Evolutionary conservation across 2,888 invertebrate species (phyloP).

Genomic region (Celastrina argiolus): DNA sequence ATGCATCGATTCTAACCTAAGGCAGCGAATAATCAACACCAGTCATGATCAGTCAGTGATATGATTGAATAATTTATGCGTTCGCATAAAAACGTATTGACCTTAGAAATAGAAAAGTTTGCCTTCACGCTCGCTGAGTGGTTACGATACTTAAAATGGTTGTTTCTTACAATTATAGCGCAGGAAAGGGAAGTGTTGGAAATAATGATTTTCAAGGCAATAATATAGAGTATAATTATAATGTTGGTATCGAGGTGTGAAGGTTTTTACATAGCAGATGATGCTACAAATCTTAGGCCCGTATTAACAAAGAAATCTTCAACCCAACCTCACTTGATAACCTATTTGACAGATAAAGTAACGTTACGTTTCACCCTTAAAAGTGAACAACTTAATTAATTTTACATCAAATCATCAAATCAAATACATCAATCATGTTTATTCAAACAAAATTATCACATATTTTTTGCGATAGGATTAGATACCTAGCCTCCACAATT

Average conservation of each 20-base stretch:
- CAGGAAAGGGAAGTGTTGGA: slow-evolving; percentile 67
- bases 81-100: slow-evolving; percentile 32
- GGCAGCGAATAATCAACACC: background rate
- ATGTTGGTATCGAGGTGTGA: slow-evolving; percentile 2
- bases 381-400: too few relatives aligned
- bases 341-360: too few relatives aligned
- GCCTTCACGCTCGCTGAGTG: slow-evolving; percentile 52
- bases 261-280: background rate
- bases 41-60: too few relatives aligned
- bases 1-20: too few relatives aligned
- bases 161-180: slow-evolving; percentile 50
- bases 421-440: too few relatives aligned
- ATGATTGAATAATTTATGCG: slow-evolving; percentile 28
- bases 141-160: slow-evolving; percentile 38
- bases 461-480: too few relatives aligned
- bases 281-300: background rate
- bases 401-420: too few relatives aligned
- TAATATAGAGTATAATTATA: slow-evolving; percentile 39
- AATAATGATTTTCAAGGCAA: slow-evolving; percentile 55
- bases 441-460: too few relatives aligned
- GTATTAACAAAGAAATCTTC: too few relatives aligned
- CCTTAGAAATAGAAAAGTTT: slow-evolving; percentile 45
- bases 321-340: too few relatives aligned
- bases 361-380: too few relatives aligned
- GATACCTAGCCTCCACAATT: too few relatives aligned